These are phyloP conservation scores for Sinocyclocheilus anshuiensis DNA, from an alignment of 2,113 vertebrate genomes.

Conservation along the genomic window DNA sequence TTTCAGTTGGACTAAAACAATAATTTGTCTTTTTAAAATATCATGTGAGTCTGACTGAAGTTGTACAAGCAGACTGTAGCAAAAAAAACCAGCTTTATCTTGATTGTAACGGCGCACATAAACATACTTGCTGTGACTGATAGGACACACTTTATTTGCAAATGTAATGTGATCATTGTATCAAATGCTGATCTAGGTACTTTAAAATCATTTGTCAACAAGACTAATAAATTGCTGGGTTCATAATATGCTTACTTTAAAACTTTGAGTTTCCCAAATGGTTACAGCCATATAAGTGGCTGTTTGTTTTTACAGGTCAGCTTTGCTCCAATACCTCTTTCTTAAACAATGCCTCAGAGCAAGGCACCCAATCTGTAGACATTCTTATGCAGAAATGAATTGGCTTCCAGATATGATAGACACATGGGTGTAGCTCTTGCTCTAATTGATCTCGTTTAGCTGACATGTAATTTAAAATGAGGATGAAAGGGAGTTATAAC, in stretches of 20 bases:
- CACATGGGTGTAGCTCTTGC: neutral
- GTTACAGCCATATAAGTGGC: neutral
- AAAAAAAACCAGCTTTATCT: neutral
- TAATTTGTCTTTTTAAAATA: slow-evolving; percentile 4
- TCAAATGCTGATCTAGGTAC: slow-evolving; percentile 22
- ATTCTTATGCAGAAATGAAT: slow-evolving; percentile 20
- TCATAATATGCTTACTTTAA: neutral
- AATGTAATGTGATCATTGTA: slow-evolving; percentile 7
- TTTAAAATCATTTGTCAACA: slow-evolving; percentile 7
- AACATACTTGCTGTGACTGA: slow-evolving; percentile 30
- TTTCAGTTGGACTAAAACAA: neutral
- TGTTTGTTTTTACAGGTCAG: neutral
- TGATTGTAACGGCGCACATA: neutral
- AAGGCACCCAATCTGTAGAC: neutral
- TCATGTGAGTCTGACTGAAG: neutral
- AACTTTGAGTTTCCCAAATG: neutral
- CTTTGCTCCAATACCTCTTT: neutral
- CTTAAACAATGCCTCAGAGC: slow-evolving; percentile 16
- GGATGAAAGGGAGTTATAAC: slow-evolving; percentile 31
- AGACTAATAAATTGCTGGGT: neutral
- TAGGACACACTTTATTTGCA: slow-evolving; percentile 33
- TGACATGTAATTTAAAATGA: slow-evolving; percentile 28
- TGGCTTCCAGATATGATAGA: slow-evolving; percentile 33
- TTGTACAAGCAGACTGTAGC: neutral
- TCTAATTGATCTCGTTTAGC: slow-evolving; percentile 10